Conservation (phyloP, 2,888 invertebrate species). For the Tiliacea citrago region DNA sequence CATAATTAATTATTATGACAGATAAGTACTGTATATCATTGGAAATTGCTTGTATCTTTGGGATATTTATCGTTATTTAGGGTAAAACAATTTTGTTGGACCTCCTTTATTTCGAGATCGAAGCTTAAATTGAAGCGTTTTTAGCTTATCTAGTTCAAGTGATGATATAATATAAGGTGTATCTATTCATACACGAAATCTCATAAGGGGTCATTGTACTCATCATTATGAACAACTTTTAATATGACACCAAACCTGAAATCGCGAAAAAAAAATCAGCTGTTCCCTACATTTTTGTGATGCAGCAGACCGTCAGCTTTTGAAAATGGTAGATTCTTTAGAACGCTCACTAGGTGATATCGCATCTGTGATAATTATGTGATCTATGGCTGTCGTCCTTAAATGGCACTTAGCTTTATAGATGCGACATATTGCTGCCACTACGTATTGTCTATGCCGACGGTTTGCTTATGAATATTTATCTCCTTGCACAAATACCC, state of each 20-base stretch:
- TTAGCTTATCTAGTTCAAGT: neutral
- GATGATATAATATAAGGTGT: too few relatives aligned
- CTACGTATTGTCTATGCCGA: constrained; percentile 47
- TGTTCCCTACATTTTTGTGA: too few relatives aligned
- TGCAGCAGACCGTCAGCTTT: neutral
- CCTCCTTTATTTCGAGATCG: neutral
- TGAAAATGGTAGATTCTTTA: neutral
- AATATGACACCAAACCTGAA: too few relatives aligned
- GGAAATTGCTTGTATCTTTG: neutral
- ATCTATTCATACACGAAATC: too few relatives aligned
- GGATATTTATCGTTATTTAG: constrained; percentile 1
- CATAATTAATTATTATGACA: constrained; percentile 63
- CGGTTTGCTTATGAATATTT: constrained; percentile 49
- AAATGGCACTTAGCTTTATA: too few relatives aligned
- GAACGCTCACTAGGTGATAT: neutral
- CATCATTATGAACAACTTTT: too few relatives aligned
- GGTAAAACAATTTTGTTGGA: neutral
- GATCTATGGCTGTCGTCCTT: constrained; percentile 27
- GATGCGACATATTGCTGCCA: constrained; percentile 37
- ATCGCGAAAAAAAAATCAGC: too few relatives aligned
- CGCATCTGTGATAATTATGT: constrained; percentile 14
- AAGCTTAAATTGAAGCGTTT: neutral
- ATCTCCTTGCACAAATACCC: constrained; percentile 17
- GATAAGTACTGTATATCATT: constrained; percentile 40
- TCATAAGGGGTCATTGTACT: too few relatives aligned